phyloP scores from a whole-genome alignment of 2,797 vertebrate genomes.

The Ambastaia sidthimunki region DNA sequence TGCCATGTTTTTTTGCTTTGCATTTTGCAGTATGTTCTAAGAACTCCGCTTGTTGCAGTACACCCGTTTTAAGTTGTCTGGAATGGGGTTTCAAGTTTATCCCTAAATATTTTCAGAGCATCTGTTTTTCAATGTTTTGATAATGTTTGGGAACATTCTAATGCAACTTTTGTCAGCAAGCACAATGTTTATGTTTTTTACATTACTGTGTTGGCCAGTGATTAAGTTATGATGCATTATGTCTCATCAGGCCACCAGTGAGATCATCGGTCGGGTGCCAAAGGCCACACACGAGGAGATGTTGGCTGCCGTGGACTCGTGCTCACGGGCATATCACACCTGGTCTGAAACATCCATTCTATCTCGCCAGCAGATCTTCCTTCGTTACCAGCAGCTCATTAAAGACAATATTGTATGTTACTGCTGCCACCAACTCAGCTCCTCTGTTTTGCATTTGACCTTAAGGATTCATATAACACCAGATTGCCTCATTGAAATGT shows the following conservation, averaged over 20 bases:
- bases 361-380: constrained; percentile 90
- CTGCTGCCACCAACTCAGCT: not conserved
- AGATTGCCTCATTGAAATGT: not conserved
- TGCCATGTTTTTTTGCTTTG: too few relatives aligned
- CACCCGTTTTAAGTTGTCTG: too few relatives aligned
- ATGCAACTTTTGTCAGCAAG: too few relatives aligned
- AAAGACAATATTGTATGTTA: constrained; percentile 95
- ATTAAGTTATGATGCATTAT: not conserved
- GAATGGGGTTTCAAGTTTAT: too few relatives aligned
- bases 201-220: constrained; percentile 4
- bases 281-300: constrained; percentile 92
- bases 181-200: not conserved
- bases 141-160: too few relatives aligned
- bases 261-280: constrained; percentile 87
- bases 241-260: constrained; percentile 87
- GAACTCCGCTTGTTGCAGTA: too few relatives aligned
- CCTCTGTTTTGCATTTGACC: not conserved
- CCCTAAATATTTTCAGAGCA: too few relatives aligned
- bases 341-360: constrained; percentile 94
- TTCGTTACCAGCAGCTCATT: constrained; percentile 95
- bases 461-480: not conserved
- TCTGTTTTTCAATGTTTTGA: not conserved
- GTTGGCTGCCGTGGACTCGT: constrained; percentile 87
- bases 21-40: too few relatives aligned
- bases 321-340: constrained; percentile 82